Percentiles rank a stretch among this genome's conserved stretches.
Conservation (phyloP, 2,888 invertebrate genomes). For the Pocota personata region DNA sequence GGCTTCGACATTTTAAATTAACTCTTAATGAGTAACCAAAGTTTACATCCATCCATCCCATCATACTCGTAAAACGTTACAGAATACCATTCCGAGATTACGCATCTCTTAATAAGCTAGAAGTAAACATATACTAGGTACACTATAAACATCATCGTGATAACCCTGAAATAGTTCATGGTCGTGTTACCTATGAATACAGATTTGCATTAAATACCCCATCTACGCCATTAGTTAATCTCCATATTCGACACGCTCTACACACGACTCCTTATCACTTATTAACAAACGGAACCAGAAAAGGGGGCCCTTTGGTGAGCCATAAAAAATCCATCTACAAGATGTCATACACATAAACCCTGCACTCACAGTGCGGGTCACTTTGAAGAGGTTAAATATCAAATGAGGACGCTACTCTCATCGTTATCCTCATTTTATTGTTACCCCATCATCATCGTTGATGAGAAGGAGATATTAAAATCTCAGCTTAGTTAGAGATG, state of each 20-base stretch:
- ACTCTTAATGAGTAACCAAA: background rate
- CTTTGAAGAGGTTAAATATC: constrained; percentile 47
- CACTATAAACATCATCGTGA: constrained; percentile 4
- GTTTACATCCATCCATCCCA: background rate
- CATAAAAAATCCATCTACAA: constrained; percentile 53
- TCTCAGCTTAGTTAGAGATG: constrained; percentile 44
- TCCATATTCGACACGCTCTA: constrained; percentile 30
- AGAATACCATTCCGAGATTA: background rate
- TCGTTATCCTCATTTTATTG: constrained; percentile 29
- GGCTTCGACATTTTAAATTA: too few species aligned
- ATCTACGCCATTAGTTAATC: constrained; percentile 38
- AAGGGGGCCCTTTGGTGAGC: constrained; percentile 17
- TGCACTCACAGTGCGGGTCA: constrained; percentile 51
- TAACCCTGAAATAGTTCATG: constrained; percentile 19
- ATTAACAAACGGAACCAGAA: constrained; percentile 11
- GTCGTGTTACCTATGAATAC: constrained; percentile 3
- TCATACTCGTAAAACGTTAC: background rate
- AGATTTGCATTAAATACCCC: constrained; percentile 37
- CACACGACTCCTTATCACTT: constrained; percentile 23
- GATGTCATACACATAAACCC: constrained; percentile 47
- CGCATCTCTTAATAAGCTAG: background rate
- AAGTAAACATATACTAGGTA: background rate
- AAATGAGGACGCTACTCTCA: constrained; percentile 13
- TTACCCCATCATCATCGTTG: constrained; percentile 10
- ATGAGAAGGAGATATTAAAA: constrained; percentile 44